A percentile compares a stretch with the other conserved stretches of the same genome.
phyloP scores from a whole-genome alignment of 2,797 vertebrate genomes.

The Malacoraja senta region DNA sequence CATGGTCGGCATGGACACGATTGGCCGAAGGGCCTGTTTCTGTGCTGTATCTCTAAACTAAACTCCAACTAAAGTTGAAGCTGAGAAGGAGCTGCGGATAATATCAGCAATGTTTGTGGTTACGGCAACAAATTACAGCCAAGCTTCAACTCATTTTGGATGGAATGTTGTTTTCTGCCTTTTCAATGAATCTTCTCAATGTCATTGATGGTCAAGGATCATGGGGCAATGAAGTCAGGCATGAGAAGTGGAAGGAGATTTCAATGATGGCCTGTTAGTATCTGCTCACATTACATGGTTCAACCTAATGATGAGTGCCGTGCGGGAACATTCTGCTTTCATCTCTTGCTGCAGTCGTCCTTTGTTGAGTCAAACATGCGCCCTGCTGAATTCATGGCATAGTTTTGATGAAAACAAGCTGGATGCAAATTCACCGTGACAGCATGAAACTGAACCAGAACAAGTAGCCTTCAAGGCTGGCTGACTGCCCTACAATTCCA shows the following conservation, averaged over 20 bases:
- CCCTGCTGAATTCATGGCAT: conserved; percentile 37
- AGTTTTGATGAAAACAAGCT: conserved; percentile 30
- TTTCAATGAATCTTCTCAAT: conserved; percentile 39
- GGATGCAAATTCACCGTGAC: not conserved
- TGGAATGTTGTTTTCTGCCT: conserved; percentile 37
- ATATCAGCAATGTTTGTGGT: not conserved
- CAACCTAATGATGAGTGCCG: conserved; percentile 14
- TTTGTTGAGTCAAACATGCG: conserved; percentile 19
- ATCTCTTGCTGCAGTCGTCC: conserved; percentile 7
- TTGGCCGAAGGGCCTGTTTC: too few species aligned
- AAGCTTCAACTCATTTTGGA: conserved; percentile 4
- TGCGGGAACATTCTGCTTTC: conserved; percentile 27
- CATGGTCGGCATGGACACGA: too few species aligned
- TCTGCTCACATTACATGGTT: conserved; percentile 38
- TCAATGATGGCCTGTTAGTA: conserved; percentile 34
- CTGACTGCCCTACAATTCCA: not conserved
- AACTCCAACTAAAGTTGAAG: not conserved
- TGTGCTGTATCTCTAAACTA: too few species aligned
- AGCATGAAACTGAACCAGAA: not conserved
- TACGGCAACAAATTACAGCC: not conserved
- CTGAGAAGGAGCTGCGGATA: not conserved
- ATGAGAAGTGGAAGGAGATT: not conserved
- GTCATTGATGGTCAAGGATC: conserved; percentile 40
- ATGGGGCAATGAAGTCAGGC: conserved; percentile 35
- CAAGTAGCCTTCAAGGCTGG: not conserved